Percentiles rank a stretch among this genome's conserved stretches.
These are phyloP conservation scores for Microtus montanus DNA, from an alignment of 2,113 vertebrate genomes.

Conservation along the genomic window DNA sequence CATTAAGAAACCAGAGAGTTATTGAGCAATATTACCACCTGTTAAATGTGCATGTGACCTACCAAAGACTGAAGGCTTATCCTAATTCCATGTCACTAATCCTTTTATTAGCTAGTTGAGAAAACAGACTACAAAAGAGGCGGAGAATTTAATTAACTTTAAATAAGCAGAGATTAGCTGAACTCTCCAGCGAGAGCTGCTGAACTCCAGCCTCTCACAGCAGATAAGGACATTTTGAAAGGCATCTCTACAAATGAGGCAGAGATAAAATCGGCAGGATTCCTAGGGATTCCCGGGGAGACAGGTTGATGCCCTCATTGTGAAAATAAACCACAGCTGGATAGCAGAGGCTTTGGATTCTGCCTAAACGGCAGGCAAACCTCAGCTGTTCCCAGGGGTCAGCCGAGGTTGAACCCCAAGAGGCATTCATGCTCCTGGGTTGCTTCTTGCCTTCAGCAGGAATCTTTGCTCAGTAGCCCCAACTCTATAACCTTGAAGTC, in stretches of 20 bases:
- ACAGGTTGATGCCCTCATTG: background rate
- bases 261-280: slow-evolving; percentile 35
- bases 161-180: slow-evolving; percentile 56
- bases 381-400: background rate
- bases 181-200: background rate
- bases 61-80: slow-evolving; percentile 16
- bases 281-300: background rate
- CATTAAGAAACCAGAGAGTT: background rate
- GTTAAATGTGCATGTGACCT: background rate
- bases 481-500: slow-evolving; percentile 12
- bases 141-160: slow-evolving; percentile 62
- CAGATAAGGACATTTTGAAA: slow-evolving; percentile 42
- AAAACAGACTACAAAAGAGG: slow-evolving; percentile 30
- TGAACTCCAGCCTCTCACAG: slow-evolving; percentile 34
- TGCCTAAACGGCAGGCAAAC: background rate
- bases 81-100: slow-evolving; percentile 3
- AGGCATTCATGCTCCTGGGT: background rate
- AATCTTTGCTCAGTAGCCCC: background rate
- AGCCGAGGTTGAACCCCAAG: background rate
- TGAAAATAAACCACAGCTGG: slow-evolving; percentile 49
- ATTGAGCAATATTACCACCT: background rate
- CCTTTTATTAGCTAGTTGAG: background rate
- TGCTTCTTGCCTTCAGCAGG: background rate
- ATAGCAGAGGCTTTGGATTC: background rate
- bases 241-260: background rate